phyloP scores from a whole-genome alignment of 1,140 invertebrate genomes.

The Carposina sasakii region DNA sequence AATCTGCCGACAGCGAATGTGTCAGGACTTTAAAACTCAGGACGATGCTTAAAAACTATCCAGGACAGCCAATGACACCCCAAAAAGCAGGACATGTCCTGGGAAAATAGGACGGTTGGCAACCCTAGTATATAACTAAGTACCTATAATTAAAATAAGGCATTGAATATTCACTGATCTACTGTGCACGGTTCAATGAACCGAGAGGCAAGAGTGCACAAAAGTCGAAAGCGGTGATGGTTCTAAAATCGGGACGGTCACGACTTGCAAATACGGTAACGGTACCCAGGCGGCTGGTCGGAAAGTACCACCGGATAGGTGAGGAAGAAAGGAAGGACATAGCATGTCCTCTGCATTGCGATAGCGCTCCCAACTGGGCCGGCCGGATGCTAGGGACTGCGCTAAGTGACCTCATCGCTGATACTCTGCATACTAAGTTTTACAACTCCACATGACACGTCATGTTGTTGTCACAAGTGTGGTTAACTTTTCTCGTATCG shows the following conservation, averaged over 20 bases:
- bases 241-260: conserved; percentile 37
- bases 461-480: too few relatives aligned
- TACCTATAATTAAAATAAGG: too few relatives aligned
- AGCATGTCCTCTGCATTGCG: conserved; percentile 27
- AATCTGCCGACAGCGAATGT: too few relatives aligned
- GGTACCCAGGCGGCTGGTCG: conserved; percentile 30
- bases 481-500: too few relatives aligned
- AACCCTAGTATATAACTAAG: too few relatives aligned
- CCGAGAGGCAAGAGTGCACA: conserved; percentile 27
- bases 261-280: conserved; percentile 55
- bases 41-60: too few relatives aligned
- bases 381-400: conserved; percentile 46
- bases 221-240: conserved; percentile 31
- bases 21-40: too few relatives aligned
- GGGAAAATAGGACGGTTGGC: too few relatives aligned
- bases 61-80: too few relatives aligned
- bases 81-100: too few relatives aligned
- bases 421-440: conserved; percentile 39
- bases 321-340: conserved; percentile 62
- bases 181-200: conserved; percentile 31
- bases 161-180: background rate
- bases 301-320: conserved; percentile 41
- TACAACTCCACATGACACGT: too few relatives aligned
- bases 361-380: too few relatives aligned
- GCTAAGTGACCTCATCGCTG: conserved; percentile 50